phyloP scores from a whole-genome alignment of 1,140 invertebrate species.

The Lordiphosa clarofinis region DNA sequence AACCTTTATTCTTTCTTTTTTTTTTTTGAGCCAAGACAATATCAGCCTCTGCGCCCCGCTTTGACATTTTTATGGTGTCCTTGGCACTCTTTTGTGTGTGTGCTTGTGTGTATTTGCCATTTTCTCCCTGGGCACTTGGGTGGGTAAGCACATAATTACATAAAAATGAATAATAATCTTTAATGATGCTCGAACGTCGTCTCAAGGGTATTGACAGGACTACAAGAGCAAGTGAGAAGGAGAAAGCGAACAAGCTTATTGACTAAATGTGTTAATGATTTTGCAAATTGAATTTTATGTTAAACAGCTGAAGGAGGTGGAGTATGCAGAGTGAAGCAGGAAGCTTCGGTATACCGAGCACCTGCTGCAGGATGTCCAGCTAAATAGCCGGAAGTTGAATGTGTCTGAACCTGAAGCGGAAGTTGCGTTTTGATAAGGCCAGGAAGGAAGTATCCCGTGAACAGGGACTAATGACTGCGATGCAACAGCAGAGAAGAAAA shows the following conservation, averaged over 20 bases:
- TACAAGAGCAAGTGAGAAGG: background rate
- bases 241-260: slow-evolving; percentile 48
- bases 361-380: slow-evolving; percentile 62
- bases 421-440: slow-evolving; percentile 61
- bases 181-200: slow-evolving; percentile 37
- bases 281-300: slow-evolving; percentile 59
- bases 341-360: slow-evolving; percentile 26
- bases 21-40: slow-evolving; percentile 1
- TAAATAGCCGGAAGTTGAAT: slow-evolving; percentile 63
- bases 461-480: slow-evolving; percentile 46
- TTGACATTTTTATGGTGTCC: slow-evolving; percentile 5
- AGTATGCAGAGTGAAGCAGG: slow-evolving; percentile 36
- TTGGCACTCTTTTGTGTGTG: slow-evolving; percentile 24
- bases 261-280: slow-evolving; percentile 75
- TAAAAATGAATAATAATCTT: slow-evolving; percentile 75
- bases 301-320: background rate
- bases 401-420: slow-evolving; percentile 53
- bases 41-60: slow-evolving; percentile 8
- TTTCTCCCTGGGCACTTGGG: slow-evolving; percentile 17
- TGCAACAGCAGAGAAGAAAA: slow-evolving; percentile 18
- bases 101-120: background rate
- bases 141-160: slow-evolving; percentile 69
- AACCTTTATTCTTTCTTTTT: background rate
- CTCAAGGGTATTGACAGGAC: slow-evolving; percentile 53
- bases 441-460: slow-evolving; percentile 57